Conservation (phyloP, 2,113 vertebrate species). For the Hypomesus transpacificus region DNA sequence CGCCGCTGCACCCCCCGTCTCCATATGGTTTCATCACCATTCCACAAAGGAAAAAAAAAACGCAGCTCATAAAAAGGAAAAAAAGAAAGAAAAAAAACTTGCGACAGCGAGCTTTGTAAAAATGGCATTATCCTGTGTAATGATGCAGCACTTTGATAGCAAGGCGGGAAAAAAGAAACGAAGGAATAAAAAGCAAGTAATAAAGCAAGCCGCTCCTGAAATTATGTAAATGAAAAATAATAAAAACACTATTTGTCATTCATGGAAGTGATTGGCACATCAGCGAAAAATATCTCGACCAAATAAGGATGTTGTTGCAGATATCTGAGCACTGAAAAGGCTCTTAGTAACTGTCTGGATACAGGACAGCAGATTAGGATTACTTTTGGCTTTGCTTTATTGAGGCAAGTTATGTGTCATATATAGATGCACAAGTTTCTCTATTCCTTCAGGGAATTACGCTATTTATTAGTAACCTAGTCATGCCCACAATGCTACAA, state of each 20-base stretch:
- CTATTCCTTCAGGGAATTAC: no score
- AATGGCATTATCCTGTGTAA: slow-evolving; percentile 71
- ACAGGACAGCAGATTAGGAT: not conserved
- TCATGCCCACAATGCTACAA: no score
- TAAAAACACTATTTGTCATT: slow-evolving; percentile 73
- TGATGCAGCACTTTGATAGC: slow-evolving; percentile 72
- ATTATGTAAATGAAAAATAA: slow-evolving; percentile 70
- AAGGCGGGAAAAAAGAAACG: slow-evolving; percentile 20
- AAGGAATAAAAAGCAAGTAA: slow-evolving; percentile 41
- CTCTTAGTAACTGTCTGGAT: not conserved
- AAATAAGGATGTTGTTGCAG: not conserved
- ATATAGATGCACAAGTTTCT: not conserved
- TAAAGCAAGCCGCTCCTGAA: slow-evolving; percentile 59
- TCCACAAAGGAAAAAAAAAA: slow-evolving; percentile 38
- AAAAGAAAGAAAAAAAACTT: slow-evolving; percentile 54
- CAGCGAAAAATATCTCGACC: slow-evolving; percentile 40
- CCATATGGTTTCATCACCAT: slow-evolving; percentile 75
- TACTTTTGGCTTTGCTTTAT: not conserved
- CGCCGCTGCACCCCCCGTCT: slow-evolving; percentile 52
- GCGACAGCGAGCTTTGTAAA: slow-evolving; percentile 62
- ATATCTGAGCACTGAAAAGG: not conserved
- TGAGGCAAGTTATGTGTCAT: not conserved
- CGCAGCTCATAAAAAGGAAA: not conserved
- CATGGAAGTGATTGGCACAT: slow-evolving; percentile 63
- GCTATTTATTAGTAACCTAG: no score